A percentile compares a stretch with the other conserved stretches of the same genome.
Conservation (phyloP, 2,888 invertebrate species). For the Coremacera marginata region DNA sequence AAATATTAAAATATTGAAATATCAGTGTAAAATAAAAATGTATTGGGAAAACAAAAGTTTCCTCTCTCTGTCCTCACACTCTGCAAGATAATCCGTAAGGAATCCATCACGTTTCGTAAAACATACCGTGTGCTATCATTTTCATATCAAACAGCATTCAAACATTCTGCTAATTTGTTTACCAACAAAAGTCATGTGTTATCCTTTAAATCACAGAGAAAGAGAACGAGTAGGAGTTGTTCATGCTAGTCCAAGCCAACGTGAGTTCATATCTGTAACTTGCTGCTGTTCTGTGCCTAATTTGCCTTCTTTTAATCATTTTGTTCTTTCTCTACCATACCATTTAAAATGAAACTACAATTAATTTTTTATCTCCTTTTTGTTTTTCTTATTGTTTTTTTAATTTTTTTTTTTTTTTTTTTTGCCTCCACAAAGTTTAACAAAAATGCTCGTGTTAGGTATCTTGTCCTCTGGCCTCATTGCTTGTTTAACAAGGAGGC, state of each 20-base stretch:
- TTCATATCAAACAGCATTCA: conserved; percentile 15
- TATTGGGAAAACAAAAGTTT: background rate
- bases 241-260: background rate
- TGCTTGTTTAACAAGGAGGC: conserved; percentile 54
- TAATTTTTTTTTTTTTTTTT: background rate
- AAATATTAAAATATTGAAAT: too few species aligned
- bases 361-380: conserved; percentile 5
- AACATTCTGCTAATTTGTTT: conserved; percentile 33
- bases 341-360: conserved; percentile 6
- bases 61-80: too few species aligned
- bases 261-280: background rate
- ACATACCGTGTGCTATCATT: conserved; percentile 7
- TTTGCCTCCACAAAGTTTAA: background rate
- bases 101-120: background rate
- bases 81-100: too few species aligned
- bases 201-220: conserved; percentile 13
- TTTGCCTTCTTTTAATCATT: conserved; percentile 30
- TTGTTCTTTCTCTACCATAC: conserved; percentile 8
- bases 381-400: background rate
- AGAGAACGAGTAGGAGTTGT: background rate
- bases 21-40: too few species aligned
- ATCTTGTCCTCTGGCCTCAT: conserved; percentile 55
- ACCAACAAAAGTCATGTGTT: conserved; percentile 8
- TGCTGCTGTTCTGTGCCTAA: background rate
- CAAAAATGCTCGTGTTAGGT: conserved; percentile 51